Base-by-base conservation (phyloP, 2,797 vertebrate genomes). In the Galaxias olidus region DNA sequence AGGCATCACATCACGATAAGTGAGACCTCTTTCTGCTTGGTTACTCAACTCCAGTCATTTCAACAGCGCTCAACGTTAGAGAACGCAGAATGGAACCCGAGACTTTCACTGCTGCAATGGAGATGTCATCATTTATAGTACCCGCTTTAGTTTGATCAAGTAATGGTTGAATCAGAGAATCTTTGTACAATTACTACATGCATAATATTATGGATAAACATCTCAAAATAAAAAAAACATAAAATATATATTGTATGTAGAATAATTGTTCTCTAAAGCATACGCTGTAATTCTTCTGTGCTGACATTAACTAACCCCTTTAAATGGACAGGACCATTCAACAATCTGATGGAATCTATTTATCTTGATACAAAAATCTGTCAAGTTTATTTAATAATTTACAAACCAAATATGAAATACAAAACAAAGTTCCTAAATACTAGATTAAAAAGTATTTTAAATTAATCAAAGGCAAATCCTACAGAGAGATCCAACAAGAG, bases 41-140 rank as follows among this genome's bases (percentile, higher is more conserved):
- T 87, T 83, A 91, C 78, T 92, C 89, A 90, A 87, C 63, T 74
- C 70, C 75, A 83, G 85, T 96, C 90, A 95, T 95, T 91, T 93
- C 88, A 86, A 85, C 79, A 79, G 81, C 30, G 6, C 3, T 30
- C 30, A 30, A 30, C 6, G 74, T 85, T 86, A 59, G 40, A 17
- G 59, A 30, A 10, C 53, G 70, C 49, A 10, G 10, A 61, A 64
- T 81, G 75, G 84, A 73, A 87, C 85, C 85, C 72, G 18, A 45
- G 61, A 76, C 80, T 83, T 80, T 83, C 83, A 77, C 68, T 72
- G 78, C 74, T 10, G n/a, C 73, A n/a, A n/a, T 30, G 69, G 30
- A 6, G 30, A 30, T 30, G 30, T 30, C 30, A 30, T 30, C 30
- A 30, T 6, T 30, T 30, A 30, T 30, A 30, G 30, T 6, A 30